Conservation (phyloP, 2,797 vertebrate genomes). For the Sphenodon punctatus region DNA sequence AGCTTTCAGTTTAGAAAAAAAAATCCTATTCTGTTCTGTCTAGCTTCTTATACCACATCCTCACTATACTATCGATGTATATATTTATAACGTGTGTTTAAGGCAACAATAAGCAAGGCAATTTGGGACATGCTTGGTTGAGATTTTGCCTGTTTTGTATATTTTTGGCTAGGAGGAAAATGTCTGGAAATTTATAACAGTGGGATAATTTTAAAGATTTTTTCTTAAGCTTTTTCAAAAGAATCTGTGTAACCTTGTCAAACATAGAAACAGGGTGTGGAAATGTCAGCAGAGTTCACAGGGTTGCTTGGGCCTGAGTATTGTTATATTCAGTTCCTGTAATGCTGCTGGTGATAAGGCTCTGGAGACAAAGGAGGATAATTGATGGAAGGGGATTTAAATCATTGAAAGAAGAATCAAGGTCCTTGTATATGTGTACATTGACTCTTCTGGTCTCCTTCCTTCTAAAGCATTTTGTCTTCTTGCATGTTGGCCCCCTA, state of each 20-base stretch:
- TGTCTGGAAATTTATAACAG: background rate
- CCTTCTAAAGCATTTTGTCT: constrained; percentile 74
- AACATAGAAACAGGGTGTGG: constrained; percentile 84
- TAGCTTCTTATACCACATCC: constrained; percentile 1
- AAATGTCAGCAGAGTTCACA: constrained; percentile 87
- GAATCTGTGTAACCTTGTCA: constrained; percentile 67
- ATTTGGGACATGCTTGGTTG: background rate
- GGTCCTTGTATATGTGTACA: constrained; percentile 76
- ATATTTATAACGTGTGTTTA: background rate
- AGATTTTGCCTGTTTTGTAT: background rate
- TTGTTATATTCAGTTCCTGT: constrained; percentile 94
- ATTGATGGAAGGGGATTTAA: constrained; percentile 84
- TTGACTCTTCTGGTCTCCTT: constrained; percentile 75
- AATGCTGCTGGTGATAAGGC: constrained; percentile 90
- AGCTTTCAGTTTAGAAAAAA: constrained; percentile 10
- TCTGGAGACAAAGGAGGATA: constrained; percentile 90
- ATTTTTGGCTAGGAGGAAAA: background rate
- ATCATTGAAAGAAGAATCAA: constrained; percentile 80
- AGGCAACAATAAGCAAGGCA: background rate
- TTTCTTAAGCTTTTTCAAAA: background rate
- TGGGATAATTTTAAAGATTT: background rate
- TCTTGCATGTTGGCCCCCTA: constrained; percentile 67
- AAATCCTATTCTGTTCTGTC: constrained; percentile 32
- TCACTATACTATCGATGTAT: background rate
- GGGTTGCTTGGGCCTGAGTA: constrained; percentile 84